phyloP scores from a whole-genome alignment of 2,797 vertebrate species.

The Cebuella pygmaea region DNA sequence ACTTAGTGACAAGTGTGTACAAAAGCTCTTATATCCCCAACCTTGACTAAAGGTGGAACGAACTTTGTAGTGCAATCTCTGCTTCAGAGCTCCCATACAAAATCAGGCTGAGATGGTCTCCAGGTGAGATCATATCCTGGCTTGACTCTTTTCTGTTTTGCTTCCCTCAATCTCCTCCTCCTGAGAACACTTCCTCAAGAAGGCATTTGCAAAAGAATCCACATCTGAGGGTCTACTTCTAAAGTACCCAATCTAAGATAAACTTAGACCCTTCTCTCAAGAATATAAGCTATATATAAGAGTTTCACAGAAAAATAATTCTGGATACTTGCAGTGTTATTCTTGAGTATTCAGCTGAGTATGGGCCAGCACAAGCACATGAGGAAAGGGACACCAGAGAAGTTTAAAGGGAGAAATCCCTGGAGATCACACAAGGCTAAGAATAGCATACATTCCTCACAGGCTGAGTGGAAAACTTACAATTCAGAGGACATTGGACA shows the following conservation, averaged over 20 bases:
- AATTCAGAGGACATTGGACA: neutral
- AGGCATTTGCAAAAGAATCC: neutral
- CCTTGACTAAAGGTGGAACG: neutral
- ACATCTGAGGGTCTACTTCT: neutral
- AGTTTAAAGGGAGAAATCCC: constrained; percentile 9
- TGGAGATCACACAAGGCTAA: neutral
- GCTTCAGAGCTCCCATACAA: neutral
- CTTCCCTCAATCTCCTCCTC: neutral
- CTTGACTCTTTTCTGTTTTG: neutral
- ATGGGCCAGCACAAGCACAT: neutral
- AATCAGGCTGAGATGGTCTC: neutral
- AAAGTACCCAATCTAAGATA: constrained; percentile 19
- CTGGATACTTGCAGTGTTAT: neutral
- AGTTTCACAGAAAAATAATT: neutral
- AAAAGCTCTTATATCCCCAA: neutral
- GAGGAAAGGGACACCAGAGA: neutral
- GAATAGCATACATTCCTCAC: neutral
- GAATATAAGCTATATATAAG: constrained; percentile 15
- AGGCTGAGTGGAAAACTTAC: neutral
- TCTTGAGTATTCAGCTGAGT: neutral
- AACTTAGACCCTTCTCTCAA: neutral
- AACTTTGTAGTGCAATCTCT: neutral
- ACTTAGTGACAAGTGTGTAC: neutral
- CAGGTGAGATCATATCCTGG: neutral
- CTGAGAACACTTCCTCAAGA: neutral